These are phyloP conservation scores for Papilio machaon DNA, from an alignment of 1,140 invertebrate genomes.

Conservation along the genomic window DNA sequence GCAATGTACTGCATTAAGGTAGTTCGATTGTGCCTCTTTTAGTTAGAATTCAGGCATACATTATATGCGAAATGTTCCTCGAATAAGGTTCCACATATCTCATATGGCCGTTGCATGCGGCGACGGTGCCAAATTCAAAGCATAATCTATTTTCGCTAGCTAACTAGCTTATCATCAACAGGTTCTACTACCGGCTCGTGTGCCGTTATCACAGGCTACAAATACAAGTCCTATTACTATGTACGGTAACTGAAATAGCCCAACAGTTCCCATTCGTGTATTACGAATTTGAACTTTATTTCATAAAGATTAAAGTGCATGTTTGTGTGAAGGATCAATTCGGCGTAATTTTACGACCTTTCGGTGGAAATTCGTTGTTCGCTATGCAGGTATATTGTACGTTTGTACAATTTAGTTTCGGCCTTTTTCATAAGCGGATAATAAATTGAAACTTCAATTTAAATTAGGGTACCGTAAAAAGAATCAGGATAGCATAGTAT, in stretches of 20 bases:
- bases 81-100: conserved; percentile 36
- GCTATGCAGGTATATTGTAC: conserved; percentile 9
- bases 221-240: conserved; percentile 62
- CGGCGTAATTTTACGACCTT: conserved; percentile 29
- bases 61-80: conserved; percentile 26
- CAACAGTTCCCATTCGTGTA: not conserved
- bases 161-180: conserved; percentile 81
- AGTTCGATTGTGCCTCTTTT: conserved; percentile 27
- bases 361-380: conserved; percentile 28
- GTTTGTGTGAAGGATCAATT: not conserved
- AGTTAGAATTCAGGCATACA: conserved; percentile 26
- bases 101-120: conserved; percentile 53
- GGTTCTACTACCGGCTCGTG: conserved; percentile 74
- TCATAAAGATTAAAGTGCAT: not conserved
- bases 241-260: conserved; percentile 17
- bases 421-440: not conserved
- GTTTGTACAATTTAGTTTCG: conserved; percentile 8
- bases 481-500: not conserved
- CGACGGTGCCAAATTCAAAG: conserved; percentile 64
- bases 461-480: not conserved
- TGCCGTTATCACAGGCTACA: conserved; percentile 79
- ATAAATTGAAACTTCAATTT: not conserved
- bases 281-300: not conserved
- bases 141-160: conserved; percentile 77
- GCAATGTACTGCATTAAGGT: not conserved